Base-by-base conservation (phyloP, 2,888 invertebrate species). In the Clostera curtula region DNA sequence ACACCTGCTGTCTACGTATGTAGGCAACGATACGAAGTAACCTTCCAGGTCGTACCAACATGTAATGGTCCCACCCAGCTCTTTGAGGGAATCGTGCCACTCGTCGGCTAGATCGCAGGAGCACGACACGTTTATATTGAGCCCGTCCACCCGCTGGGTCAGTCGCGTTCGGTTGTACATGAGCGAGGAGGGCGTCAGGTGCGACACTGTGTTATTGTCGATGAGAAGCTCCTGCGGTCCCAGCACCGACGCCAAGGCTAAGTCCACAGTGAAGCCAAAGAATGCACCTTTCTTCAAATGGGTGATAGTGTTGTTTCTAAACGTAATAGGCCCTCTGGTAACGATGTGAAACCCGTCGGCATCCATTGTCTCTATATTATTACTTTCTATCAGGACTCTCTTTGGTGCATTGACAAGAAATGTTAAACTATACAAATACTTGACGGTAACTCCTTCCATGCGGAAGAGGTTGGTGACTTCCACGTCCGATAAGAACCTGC, bases 401-500 rank as follows among this genome's bases (percentile, higher is more conserved):
- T 84, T 83, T 50, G 90, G 88, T 49, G 86, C 85, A 47, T 74
- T 85, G 39, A 90, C 83, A 45, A 89, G 87, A 71, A 93, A 90
- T 11, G 91, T 90, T 41, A 88, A 87, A 46, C 92, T 89, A 45
- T 87, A 85, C 23, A 93, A 69, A 40, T 80, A 84, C 29, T 86
- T 83, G 49, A 93, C 87, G 22, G 62, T 80, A 35, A 90, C 88
- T 40, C 90, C 88, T 37, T 88, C 87, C 52, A 93, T 85, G 43
- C 85, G 77, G 40, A 93, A 87, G 31, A 87, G 82, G 48, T 89
- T 84, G 26, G 84, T 85, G 18, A 93, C 89, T 49, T 89, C 90
- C 24, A 93, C 75, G 49, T 93, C 92, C 31, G 91, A 90, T 58
- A 93, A 86, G 31, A 89, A 87, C 35, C 91, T 85, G 45, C 92